These are phyloP conservation scores for Terrapene triunguis DNA, from an alignment of 2,113 vertebrate species.

Conservation along the genomic window DNA sequence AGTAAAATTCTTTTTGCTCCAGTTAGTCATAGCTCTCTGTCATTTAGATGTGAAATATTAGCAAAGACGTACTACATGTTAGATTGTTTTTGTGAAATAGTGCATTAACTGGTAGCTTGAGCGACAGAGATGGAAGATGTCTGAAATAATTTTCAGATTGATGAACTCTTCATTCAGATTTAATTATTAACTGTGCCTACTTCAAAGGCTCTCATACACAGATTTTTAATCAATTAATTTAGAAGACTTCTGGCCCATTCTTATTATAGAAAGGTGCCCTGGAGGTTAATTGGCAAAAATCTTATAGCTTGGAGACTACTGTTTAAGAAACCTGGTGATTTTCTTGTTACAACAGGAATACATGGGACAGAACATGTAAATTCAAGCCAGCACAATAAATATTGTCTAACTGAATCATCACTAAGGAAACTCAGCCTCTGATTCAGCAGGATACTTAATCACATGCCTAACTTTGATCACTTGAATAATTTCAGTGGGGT, in stretches of 20 bases:
- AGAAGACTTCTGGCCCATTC: background rate
- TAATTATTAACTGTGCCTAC: background rate
- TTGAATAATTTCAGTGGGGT: background rate
- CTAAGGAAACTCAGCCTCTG: background rate
- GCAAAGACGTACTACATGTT: background rate
- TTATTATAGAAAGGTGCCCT: background rate
- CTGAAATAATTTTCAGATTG: background rate
- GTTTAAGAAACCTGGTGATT: background rate
- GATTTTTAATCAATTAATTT: background rate
- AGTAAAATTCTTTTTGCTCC: background rate
- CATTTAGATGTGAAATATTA: background rate
- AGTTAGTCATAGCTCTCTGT: background rate
- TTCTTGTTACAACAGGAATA: background rate
- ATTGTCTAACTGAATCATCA: background rate
- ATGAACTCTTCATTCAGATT: rapidly evolving
- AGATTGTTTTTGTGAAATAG: background rate
- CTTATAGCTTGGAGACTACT: background rate
- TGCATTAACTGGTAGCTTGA: background rate
- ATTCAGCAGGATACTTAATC: background rate
- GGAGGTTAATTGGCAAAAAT: background rate
- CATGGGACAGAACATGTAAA: background rate
- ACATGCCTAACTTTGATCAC: background rate
- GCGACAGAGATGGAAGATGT: background rate
- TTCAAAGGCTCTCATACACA: background rate
- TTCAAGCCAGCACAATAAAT: background rate